Conservation (phyloP, 2,888 invertebrate genomes). For the Empis stercorea region DNA sequence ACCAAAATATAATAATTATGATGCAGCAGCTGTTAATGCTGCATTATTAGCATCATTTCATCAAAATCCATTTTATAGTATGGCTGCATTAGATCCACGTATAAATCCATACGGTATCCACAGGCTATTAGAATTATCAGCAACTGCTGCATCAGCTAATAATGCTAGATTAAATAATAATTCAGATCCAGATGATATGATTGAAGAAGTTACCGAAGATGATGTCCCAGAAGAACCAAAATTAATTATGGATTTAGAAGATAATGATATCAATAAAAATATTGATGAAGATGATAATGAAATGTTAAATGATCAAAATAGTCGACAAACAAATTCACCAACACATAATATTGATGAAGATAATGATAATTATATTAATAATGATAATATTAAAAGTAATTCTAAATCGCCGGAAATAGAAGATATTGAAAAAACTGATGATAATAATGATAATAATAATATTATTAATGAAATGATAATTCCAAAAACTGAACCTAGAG, state of each 20-base stretch:
- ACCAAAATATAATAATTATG: constrained; percentile 50
- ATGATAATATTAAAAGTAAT: constrained; percentile 1
- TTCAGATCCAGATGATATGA: constrained; percentile 45
- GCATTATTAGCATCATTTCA: constrained; percentile 40
- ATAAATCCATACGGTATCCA: constrained; percentile 34
- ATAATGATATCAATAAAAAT: constrained; percentile 41
- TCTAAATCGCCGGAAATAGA: not conserved
- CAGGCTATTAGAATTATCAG: constrained; percentile 28
- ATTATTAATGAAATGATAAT: constrained; percentile 11
- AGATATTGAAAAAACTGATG: not conserved
- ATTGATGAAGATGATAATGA: constrained; percentile 36
- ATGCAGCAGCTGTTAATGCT: constrained; percentile 44
- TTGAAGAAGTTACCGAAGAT: constrained; percentile 48
- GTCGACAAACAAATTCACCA: constrained; percentile 22
- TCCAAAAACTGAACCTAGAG: constrained; percentile 26
- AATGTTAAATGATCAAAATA: constrained; percentile 21
- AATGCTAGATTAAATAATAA: not conserved
- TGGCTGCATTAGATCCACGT: constrained; percentile 30
- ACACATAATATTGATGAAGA: constrained; percentile 33
- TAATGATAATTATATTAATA: constrained; percentile 25
- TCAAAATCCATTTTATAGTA: constrained; percentile 33
- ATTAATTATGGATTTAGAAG: constrained; percentile 57
- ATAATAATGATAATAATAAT: no score
- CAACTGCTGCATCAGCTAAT: constrained; percentile 9
- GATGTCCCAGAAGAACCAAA: constrained; percentile 45